These are phyloP conservation scores for Hydropsyche betteni DNA, from an alignment of 2,888 invertebrate genomes.

Conservation along the genomic window DNA sequence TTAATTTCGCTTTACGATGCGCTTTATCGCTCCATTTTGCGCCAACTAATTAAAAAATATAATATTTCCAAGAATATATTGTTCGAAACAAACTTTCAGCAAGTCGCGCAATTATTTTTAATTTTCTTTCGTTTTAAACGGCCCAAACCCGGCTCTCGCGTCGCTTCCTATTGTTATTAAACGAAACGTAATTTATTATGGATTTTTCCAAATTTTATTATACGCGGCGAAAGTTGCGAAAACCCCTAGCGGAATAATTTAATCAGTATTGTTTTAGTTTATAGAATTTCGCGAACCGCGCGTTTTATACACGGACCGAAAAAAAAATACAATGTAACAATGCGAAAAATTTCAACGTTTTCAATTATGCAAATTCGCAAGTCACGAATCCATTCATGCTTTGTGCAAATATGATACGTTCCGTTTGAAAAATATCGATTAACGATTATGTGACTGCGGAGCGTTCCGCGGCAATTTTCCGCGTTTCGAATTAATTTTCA, in stretches of 20 bases:
- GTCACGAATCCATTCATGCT: no score
- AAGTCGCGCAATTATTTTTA: slow-evolving; percentile 21
- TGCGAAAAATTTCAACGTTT: slow-evolving; percentile 6
- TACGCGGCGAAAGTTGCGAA: slow-evolving; percentile 3
- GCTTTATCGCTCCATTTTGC: slow-evolving; percentile 19
- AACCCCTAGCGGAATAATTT: slow-evolving; percentile 7
- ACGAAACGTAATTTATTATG: neutral
- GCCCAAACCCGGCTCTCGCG: no score
- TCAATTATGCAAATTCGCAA: no score
- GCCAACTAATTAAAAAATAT: slow-evolving; percentile 7
- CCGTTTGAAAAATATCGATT: no score
- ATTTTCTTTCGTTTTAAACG: neutral
- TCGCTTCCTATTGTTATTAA: no score
- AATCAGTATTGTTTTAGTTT: slow-evolving; percentile 16
- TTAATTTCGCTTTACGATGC: slow-evolving; percentile 21
- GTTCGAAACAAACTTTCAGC: slow-evolving; percentile 13
- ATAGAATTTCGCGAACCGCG: neutral
- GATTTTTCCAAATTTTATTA: neutral
- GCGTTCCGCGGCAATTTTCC: neutral
- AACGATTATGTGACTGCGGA: neutral
- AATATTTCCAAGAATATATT: neutral
- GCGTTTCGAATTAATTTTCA: no score
- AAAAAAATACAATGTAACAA: neutral
- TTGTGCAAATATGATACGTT: no score
- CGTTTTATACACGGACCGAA: neutral